phyloP scores from a whole-genome alignment of 2,797 vertebrate genomes.

The Podarcis lilfordi region DNA sequence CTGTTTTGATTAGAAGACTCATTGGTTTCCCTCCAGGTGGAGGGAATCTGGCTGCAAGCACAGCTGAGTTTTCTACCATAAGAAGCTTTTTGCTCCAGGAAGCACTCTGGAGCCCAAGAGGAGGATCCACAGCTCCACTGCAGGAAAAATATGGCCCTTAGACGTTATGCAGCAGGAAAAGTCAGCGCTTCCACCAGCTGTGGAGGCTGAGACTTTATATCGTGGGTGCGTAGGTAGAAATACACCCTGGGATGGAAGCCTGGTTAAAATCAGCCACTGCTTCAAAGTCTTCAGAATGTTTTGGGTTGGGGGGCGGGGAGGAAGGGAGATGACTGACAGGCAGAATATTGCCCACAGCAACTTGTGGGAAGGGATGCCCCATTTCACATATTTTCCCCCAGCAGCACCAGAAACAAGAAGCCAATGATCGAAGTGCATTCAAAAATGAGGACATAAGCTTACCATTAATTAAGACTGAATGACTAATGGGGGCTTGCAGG shows the following conservation, averaged over 20 bases:
- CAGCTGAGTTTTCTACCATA: neutral
- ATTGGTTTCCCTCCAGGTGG: neutral
- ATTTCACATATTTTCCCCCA: neutral
- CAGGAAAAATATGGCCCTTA: neutral
- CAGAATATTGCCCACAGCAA: neutral
- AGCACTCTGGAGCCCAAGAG: neutral
- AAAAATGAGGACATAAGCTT: neutral
- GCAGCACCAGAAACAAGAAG: too few species aligned
- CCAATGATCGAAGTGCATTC: neutral
- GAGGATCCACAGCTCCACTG: neutral
- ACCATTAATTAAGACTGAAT: neutral
- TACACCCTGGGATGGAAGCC: neutral
- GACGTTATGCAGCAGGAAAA: neutral
- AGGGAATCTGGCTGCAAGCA: neutral
- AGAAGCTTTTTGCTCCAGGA: neutral
- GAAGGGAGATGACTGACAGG: neutral
- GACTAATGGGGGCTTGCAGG: too few species aligned
- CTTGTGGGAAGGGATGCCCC: neutral
- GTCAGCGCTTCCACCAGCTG: neutral
- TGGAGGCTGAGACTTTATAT: too few species aligned
- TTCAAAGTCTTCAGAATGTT: neutral
- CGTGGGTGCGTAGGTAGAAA: accelerated
- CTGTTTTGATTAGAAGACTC: neutral
- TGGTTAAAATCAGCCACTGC: too few species aligned
- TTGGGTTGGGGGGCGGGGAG: neutral